Base-by-base conservation (phyloP, 1,140 invertebrate species). In the Temnothorax curvispinosus region DNA sequence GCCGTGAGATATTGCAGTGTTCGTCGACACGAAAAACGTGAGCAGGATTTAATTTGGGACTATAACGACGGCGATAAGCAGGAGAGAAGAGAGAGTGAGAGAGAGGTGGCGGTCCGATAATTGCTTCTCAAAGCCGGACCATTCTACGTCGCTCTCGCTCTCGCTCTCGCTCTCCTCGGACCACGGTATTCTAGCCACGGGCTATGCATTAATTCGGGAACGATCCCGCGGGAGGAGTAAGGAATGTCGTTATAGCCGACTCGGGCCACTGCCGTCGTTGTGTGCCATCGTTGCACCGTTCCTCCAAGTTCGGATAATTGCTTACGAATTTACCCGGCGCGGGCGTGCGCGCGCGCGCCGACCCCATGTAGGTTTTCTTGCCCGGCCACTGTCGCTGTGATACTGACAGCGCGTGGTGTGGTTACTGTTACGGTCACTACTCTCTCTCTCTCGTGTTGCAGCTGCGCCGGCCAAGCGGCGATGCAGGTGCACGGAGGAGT, bases 151-250 rank as follows among this genome's bases (percentile, higher is more conserved):
- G 58, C 41, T 35, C 52, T 80, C 54, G 69, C 18, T 35, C 52
- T 80, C 54, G 69, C 18, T 65, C 58, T 44, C 74, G 21, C 44
- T 54, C 47, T 44, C 56, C 18, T 13, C 9, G 27, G 56, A 72
- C 64, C n/a, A 52, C 50, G 64, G 58, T 67, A 92, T 92, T 89
- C 89, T n/a, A 69, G 77, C 86, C 89, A 92, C 86, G 88, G 64
- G 78, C 84, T 89, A 86, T 91, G 87, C 91, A 92, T 92, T 93
- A 93, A 93, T 93, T 91, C 88, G 85, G 77, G 64, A 91, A 89
- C 85, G 89, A 90, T 92, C 88, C 87, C 90, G 50, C 60, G 90
- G 85, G 90, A 87, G 89, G 84, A 92, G 91, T 91, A 92, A 93
- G 92, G 90, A 93, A 92, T 91, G 78, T 85, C 72, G 56, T 86